Evolutionary conservation across 2,797 vertebrate genomes (phyloP), one percentile per base, ranked within the genome.

Genomic region (Xiphorhynchus erythropygius): DNA sequence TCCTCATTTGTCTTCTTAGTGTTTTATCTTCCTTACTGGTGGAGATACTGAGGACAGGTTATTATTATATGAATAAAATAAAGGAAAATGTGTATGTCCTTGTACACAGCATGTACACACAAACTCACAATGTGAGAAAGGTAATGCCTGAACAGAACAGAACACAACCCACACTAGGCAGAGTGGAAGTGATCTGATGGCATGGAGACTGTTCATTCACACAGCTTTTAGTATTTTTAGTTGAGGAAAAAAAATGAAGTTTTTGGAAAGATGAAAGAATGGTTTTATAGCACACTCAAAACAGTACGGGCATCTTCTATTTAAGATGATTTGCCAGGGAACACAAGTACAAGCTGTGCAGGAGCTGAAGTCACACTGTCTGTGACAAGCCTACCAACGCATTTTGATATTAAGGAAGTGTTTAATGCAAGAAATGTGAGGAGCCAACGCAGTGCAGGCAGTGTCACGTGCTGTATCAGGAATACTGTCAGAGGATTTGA

Each of bases 401-500:
- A 25, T 35, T 87, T 67, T 74, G 65, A 16, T 68, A 32, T 1
- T 65, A 59, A 69, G 55, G 70, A 84, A 74, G 27, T 2, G 2
- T 70, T 80, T 71, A 75, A 63, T 33, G 76, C 41, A 42, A 62
- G 64, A 67, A 55, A 24, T 24, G 21, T 10, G 2, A 50, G 68
- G 22, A 93, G 35, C 68, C 84, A 76, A 5, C 9, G 30, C 53
- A 8, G 52, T 7, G 56, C 89, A 69, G 80, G 35, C 6, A 0
- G 10, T 47, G 18, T 0, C 22, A 27, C 0, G 0, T 60, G 78
- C 46, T 68, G 0, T 18, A 12, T 42, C 2, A 5, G 60, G 60
- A 76, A 33, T 14, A 2, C 42, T 41, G 24, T 41, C 65, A 62
- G 79, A 81, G 39, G 35, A 32, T 39, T 71, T 0, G 1, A 23